Conservation (phyloP, 2,113 vertebrate species). For the Tonatia bakeri region DNA sequence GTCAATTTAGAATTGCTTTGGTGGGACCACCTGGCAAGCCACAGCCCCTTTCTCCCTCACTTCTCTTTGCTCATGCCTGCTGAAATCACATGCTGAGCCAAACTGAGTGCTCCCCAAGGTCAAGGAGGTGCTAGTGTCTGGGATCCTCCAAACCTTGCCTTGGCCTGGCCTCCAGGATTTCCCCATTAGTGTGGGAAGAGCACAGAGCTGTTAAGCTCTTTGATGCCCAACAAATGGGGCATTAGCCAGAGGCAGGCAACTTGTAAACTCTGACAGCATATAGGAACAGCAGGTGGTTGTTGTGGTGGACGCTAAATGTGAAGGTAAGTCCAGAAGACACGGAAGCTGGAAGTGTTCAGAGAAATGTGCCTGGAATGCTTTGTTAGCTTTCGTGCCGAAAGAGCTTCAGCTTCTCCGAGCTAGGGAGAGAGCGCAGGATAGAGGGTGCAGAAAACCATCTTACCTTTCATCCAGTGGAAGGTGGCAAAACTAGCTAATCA, state of each 20-base stretch:
- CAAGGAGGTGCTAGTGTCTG: not conserved
- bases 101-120: not conserved
- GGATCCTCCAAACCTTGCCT: not conserved
- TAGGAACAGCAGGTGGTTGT: not conserved
- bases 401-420: not conserved
- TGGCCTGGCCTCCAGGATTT: not conserved
- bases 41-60: not conserved
- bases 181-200: not conserved
- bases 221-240: not conserved
- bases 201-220: not conserved
- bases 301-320: not conserved
- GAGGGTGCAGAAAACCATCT: not conserved
- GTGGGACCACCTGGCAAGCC: not conserved
- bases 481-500: not conserved
- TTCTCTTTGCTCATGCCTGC: not conserved
- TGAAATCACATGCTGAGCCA: not conserved
- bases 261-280: not conserved
- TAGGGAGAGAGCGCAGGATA: not conserved
- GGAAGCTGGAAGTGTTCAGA: not conserved
- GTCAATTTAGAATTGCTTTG: not conserved
- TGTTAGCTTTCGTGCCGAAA: not conserved
- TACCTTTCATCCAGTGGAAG: not conserved
- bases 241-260: not conserved
- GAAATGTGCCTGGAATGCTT: not conserved
- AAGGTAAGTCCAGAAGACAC: not conserved